These are phyloP conservation scores for Scolopax rusticola DNA, from an alignment of 2,797 vertebrate genomes.

Conservation along the genomic window DNA sequence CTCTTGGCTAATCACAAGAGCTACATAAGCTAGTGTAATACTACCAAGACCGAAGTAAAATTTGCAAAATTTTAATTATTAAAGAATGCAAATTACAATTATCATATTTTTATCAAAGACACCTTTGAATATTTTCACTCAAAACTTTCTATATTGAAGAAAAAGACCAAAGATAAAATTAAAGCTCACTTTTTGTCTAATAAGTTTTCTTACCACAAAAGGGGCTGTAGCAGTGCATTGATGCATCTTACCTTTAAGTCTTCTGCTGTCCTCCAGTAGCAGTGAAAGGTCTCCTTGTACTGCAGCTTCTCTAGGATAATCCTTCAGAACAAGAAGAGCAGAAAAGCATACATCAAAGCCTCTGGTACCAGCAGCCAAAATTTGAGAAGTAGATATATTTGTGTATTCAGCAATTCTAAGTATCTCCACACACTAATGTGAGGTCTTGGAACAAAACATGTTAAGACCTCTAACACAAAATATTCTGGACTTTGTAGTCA, in stretches of 20 bases:
- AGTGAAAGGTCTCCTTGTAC: slow-evolving; percentile 9
- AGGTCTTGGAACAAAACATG: background rate
- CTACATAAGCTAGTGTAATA: background rate
- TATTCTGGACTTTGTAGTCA: background rate
- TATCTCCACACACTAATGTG: background rate
- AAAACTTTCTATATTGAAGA: background rate
- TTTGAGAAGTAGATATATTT: background rate
- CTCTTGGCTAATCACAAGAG: background rate
- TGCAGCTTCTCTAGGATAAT: slow-evolving; percentile 36
- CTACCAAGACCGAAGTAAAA: background rate
- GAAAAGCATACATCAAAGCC: background rate
- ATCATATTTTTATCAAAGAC: background rate
- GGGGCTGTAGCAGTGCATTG: background rate
- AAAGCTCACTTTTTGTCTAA: background rate
- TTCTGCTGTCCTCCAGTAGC: slow-evolving; percentile 27
- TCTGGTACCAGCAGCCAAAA: background rate
- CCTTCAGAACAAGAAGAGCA: slow-evolving; percentile 37
- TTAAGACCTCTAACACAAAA: background rate
- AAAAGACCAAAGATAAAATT: background rate
- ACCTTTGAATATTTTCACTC: background rate
- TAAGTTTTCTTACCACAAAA: background rate
- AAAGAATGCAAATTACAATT: background rate
- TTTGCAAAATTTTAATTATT: background rate
- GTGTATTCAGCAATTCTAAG: background rate
- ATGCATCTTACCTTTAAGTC: slow-evolving; percentile 60